Percentiles rank a stretch among this genome's conserved stretches.
Evolutionary conservation across 2,888 invertebrate genomes (phyloP).

Genomic region (Trypoxylon attenuatum): DNA sequence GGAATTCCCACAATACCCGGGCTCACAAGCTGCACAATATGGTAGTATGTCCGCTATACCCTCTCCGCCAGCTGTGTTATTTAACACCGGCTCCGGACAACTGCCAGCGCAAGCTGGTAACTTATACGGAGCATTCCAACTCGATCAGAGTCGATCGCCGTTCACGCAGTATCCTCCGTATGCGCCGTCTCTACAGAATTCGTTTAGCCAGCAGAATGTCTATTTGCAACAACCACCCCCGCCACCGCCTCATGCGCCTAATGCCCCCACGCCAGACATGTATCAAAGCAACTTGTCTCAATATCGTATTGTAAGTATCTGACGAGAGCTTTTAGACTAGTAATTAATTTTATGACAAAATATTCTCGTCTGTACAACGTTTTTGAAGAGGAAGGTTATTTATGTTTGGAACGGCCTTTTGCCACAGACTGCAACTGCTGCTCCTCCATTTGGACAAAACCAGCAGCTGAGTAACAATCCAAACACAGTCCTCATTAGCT

Average conservation of each 20-base stretch:
- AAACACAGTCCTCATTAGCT: constrained; percentile 91
- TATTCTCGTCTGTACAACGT: neutral
- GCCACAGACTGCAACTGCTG: constrained; percentile 72
- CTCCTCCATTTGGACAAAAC: constrained; percentile 86
- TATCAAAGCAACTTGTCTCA: constrained; percentile 81
- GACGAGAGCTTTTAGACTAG: too few relatives aligned
- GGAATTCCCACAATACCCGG: constrained; percentile 72
- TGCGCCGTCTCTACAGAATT: constrained; percentile 77
- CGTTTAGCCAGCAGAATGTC: constrained; percentile 76
- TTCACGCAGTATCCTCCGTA: constrained; percentile 87
- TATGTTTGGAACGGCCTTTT: neutral
- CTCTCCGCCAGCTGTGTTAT: constrained; percentile 88
- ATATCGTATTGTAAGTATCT: constrained; percentile 76
- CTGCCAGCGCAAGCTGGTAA: constrained; percentile 82
- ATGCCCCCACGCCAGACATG: constrained; percentile 81
- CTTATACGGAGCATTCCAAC: constrained; percentile 88
- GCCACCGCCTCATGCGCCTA: constrained; percentile 78
- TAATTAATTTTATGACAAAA: neutral
- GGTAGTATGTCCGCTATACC: constrained; percentile 90
- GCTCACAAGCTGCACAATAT: constrained; percentile 78
- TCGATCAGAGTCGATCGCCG: constrained; percentile 85
- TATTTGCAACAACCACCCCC: constrained; percentile 76
- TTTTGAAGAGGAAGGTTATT: neutral
- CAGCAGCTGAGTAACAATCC: constrained; percentile 88
- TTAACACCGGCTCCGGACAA: constrained; percentile 83